A percentile compares a stretch with the other conserved stretches of the same genome.
phyloP scores from a whole-genome alignment of 2,888 invertebrate species.

The Exocentrus adspersus region DNA sequence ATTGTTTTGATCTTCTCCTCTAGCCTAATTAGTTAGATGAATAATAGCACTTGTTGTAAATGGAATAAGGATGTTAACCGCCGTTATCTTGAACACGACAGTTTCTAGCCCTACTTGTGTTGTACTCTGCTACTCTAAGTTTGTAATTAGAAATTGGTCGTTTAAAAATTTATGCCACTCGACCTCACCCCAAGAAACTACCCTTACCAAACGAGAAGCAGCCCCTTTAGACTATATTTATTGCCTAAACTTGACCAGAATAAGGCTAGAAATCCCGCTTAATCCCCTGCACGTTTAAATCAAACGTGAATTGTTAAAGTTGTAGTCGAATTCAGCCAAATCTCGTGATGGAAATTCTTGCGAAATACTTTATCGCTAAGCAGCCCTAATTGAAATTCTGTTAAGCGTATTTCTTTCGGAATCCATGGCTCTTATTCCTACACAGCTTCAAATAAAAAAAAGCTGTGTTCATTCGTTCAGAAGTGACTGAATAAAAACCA shows the following conservation, averaged over 20 bases:
- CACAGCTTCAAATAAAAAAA: background rate
- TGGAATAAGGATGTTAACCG: no score
- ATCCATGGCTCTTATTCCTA: background rate
- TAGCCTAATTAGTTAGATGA: background rate
- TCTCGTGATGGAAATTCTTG: constrained; percentile 18
- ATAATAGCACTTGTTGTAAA: background rate
- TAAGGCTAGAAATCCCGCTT: constrained; percentile 51
- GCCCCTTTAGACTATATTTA: constrained; percentile 48
- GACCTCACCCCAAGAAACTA: constrained; percentile 45
- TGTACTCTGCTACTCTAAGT: no score
- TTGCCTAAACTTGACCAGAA: constrained; percentile 54
- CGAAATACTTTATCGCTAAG: constrained; percentile 20
- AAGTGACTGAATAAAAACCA: no score
- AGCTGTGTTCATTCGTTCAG: no score
- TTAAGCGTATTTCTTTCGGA: background rate
- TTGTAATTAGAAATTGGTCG: background rate
- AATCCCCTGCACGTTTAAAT: constrained; percentile 45
- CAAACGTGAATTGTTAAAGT: constrained; percentile 47
- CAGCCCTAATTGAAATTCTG: constrained; percentile 47
- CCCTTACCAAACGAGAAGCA: constrained; percentile 30
- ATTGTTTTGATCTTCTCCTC: background rate
- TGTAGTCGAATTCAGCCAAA: constrained; percentile 21
- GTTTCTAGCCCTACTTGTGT: no score
- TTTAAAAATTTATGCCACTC: constrained; percentile 32
- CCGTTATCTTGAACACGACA: background rate